Percentiles rank a stretch among this genome's conserved stretches.
These are phyloP conservation scores for Struthidea cinerea DNA, from an alignment of 2,113 vertebrate species.

Conservation along the genomic window DNA sequence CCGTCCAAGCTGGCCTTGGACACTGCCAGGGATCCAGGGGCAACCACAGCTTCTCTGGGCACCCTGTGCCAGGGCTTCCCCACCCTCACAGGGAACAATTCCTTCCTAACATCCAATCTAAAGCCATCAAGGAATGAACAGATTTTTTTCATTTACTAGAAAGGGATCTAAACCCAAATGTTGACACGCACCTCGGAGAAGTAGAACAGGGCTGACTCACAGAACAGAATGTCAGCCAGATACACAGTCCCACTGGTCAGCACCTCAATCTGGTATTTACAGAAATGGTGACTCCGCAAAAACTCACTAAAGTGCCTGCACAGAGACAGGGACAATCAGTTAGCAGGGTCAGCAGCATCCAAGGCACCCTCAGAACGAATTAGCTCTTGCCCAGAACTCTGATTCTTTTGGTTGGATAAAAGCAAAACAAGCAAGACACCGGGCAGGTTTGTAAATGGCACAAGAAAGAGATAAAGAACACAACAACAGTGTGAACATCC, in stretches of 20 bases:
- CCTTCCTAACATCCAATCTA: neutral
- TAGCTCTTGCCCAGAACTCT: neutral
- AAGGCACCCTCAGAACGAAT: neutral
- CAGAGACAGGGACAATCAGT: neutral
- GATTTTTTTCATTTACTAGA: neutral
- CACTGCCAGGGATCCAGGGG: neutral
- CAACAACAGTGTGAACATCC: neutral
- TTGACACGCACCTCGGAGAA: constrained; percentile 91
- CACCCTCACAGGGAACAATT: neutral
- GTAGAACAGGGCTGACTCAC: constrained; percentile 98
- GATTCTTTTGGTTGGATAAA: neutral
- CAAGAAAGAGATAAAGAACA: neutral
- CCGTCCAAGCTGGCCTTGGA: neutral
- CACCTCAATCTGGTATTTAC: constrained; percentile 99
- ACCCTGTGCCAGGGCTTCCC: neutral
- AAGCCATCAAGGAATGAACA: neutral
- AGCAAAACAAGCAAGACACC: neutral
- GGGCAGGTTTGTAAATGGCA: neutral
- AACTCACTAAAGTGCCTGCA: constrained; percentile 97
- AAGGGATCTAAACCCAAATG: neutral
- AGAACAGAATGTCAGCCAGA: constrained; percentile 97
- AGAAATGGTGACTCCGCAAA: constrained; percentile 96
- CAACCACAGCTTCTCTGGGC: neutral
- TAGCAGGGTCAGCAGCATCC: neutral
- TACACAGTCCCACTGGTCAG: constrained; percentile 98